Evolutionary conservation across 2,113 vertebrate genomes (phyloP), one percentile per base, ranked within the genome.

Genomic region (Willisornis vidua): DNA sequence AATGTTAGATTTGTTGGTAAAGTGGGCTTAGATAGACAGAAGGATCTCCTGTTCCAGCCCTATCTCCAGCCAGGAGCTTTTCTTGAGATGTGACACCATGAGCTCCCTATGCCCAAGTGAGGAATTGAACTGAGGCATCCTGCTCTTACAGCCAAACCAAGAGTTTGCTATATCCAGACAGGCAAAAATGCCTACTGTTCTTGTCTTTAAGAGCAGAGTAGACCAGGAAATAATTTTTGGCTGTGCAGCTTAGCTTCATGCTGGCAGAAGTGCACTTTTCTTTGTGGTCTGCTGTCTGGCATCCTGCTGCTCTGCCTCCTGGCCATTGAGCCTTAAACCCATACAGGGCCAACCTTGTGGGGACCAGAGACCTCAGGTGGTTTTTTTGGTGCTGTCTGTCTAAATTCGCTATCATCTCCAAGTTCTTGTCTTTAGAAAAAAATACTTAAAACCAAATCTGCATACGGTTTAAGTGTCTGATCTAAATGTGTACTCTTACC

Each of bases 311-410:
- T 87, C 66, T 66, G 31, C 41, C 57, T 23, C 12, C 16, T 61
- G 45, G 31, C 39, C 68, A 5, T 14, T 85, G 46, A 43, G 51
- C 15, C 33, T 49, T 62, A 23, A 12, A 29, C 23, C 33, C 2
- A 0, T 55, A 14, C 22, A 5, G 1, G 1, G 39, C 25, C 57
- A 59, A 4, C 26, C 39, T 8, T 12, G 5, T 1, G 5, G 51
- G 41, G 26, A 45, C 11, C 1, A 5, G 39, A 25, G 8, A 46
- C 12, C 33, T 91, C 14, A 4, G 28, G 17, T 12, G 9, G 28
- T 65, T n/a, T 37, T 39, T 33, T 39, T 49, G 39, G 9, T 14
- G 58, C 59, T 57, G 18, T 55, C 13, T 75, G 10, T 23, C 23
- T 58, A 10, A 65, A 59, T 63, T 54, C 28, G 19, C 15, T 31